Base-by-base conservation (phyloP, 2,797 vertebrate species). In the Thunnus albacares region DNA sequence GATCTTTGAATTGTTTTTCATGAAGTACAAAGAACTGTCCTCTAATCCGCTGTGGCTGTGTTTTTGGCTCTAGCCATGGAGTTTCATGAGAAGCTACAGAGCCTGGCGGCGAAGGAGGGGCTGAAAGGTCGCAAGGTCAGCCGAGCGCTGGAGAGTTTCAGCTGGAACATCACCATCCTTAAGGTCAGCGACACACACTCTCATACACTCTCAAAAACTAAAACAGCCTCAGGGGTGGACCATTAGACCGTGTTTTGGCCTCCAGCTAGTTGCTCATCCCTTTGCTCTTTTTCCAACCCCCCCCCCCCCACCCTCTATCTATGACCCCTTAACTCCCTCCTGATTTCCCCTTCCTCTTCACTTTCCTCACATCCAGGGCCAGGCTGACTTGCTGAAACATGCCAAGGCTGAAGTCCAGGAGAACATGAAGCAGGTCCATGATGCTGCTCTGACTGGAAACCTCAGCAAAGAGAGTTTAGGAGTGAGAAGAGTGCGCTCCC, bases 91-190 rank as follows among this genome's bases (percentile, higher is more conserved):
- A 96, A 96, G 75, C 90, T 99, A 83, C 96, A 96, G 88, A 96
- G 90, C 82, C 94, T 98, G 86, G 97, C 97, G 38, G 87, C 90
- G 47, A 97, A 95, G 92, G 98, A 99, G 90, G 97, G 97, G 6
- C 90, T 98, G 68, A 98, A 97, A 89, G 98, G 97, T 80, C 96
- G 97, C 77, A 99, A 98, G 83, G 94, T 97, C 59, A 96, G 94
- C 38, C 97, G 97, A 79, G 97, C 97, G 0, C 92, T 98, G 84
- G 98, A 99, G 93, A 97, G 96, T 85, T 99, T 99, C 91, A 97
- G 97, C 0, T 99, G 98, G 98, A 99, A 99, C 87, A 98, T 99
- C 86, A 99, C 98, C 55, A 97, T 99, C 93, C 92, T 99, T 49
- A 98, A 98, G 97, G 98, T 98, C 95, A 86, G 83, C 66, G 5